Conservation (phyloP, 1,140 invertebrate species). For the Bombus superbus region DNA sequence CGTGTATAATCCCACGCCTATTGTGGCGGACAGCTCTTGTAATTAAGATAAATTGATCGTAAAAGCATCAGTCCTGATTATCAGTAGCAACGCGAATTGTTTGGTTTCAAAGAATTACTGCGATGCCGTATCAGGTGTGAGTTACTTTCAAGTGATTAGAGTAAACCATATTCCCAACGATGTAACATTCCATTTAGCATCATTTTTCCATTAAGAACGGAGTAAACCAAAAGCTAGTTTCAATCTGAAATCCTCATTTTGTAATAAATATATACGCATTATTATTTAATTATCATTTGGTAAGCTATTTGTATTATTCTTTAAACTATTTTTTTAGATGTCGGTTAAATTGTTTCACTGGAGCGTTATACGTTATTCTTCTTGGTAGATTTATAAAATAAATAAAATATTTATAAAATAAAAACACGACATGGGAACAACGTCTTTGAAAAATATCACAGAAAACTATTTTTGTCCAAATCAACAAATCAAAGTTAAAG, state of each 20-base stretch:
- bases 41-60: conserved; percentile 44
- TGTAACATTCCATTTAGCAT: background rate
- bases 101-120: conserved; percentile 13
- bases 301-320: background rate
- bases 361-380: background rate
- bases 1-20: background rate
- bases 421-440: background rate
- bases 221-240: background rate
- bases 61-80: conserved; percentile 37
- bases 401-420: too few species aligned
- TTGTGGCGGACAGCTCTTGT: background rate
- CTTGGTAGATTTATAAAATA: too few species aligned
- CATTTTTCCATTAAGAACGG: background rate
- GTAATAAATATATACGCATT: background rate
- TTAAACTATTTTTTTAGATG: too few species aligned
- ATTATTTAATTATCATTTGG: background rate
- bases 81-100: background rate
- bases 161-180: background rate
- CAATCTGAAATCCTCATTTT: background rate
- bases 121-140: background rate
- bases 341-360: background rate
- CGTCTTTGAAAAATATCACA: background rate
- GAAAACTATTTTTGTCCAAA: background rate
- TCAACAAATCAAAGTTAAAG: background rate
- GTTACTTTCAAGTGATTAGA: conserved; percentile 38